Evolutionary conservation across 2,888 invertebrate genomes (phyloP).

Genomic region (Selenia dentaria): DNA sequence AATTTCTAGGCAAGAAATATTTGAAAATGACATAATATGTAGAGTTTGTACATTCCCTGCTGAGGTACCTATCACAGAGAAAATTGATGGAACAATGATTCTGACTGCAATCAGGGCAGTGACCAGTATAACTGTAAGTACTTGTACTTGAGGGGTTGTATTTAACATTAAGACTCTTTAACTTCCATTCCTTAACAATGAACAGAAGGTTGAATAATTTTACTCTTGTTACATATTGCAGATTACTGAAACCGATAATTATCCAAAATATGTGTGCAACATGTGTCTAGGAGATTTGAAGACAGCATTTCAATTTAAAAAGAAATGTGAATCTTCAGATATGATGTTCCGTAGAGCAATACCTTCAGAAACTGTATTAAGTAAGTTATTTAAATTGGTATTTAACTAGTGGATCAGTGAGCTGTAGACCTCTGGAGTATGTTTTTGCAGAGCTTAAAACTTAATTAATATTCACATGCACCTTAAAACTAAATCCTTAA

Average conservation of each 20-base stretch:
- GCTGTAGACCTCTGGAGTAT: no score
- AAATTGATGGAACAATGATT: conserved; percentile 30
- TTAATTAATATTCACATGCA: no score
- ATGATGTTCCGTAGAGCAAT: conserved; percentile 32
- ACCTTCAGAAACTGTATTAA: conserved; percentile 21
- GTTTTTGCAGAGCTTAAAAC: no score
- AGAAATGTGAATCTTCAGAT: conserved; percentile 37
- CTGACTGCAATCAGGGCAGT: conserved; percentile 35
- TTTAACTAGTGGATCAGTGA: no score
- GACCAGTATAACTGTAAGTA: conserved; percentile 34
- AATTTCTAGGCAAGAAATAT: conserved; percentile 26
- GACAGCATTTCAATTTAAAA: conserved; percentile 36
- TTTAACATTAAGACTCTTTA: no score
- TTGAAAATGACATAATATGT: conserved; percentile 36
- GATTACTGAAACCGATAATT: conserved; percentile 34
- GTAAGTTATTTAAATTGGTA: conserved; percentile 7
- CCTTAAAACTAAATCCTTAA: no score
- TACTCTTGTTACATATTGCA: conserved; percentile 17
- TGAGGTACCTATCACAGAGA: conserved; percentile 33
- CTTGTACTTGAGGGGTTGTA: no score
- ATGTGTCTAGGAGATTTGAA: conserved; percentile 36
- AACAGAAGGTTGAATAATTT: no score
- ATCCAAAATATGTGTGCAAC: conserved; percentile 38
- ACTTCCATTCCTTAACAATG: no score
- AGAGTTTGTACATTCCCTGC: conserved; percentile 38